Evolutionary conservation across 2,888 invertebrate genomes (phyloP).

Genomic region (Lamellibrachia columna): DNA sequence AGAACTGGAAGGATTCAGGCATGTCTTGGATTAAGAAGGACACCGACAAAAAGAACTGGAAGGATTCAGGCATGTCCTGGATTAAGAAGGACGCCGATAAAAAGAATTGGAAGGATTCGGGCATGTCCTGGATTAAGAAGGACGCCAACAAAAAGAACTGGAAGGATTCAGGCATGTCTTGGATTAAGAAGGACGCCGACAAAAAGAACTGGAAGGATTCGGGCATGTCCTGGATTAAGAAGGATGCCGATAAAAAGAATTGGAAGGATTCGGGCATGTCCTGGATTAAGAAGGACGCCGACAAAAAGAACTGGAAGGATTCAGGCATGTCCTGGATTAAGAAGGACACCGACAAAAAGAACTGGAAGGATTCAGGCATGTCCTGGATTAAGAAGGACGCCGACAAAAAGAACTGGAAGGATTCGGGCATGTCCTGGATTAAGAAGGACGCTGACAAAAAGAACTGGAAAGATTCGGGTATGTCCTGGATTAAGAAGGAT

Average conservation of each 20-base stretch:
- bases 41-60: background rate
- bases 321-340: no score
- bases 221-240: background rate
- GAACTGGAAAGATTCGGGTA: background rate
- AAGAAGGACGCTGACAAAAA: background rate
- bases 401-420: background rate
- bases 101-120: background rate
- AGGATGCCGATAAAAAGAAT: background rate
- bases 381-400: no score
- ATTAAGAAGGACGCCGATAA: conserved; percentile 3
- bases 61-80: background rate
- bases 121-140: conserved; percentile 12
- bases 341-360: no score
- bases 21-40: conserved; percentile 7
- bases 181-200: background rate
- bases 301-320: background rate
- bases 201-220: conserved; percentile 6
- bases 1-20: background rate
- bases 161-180: background rate
- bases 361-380: no score
- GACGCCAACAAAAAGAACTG: background rate
- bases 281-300: background rate
- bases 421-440: background rate
- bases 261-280: background rate
- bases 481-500: background rate